Evolutionary conservation across 2,797 vertebrate species (phyloP), one percentile per base, ranked within the genome.

Genomic region (Myioborus miniatus): DNA sequence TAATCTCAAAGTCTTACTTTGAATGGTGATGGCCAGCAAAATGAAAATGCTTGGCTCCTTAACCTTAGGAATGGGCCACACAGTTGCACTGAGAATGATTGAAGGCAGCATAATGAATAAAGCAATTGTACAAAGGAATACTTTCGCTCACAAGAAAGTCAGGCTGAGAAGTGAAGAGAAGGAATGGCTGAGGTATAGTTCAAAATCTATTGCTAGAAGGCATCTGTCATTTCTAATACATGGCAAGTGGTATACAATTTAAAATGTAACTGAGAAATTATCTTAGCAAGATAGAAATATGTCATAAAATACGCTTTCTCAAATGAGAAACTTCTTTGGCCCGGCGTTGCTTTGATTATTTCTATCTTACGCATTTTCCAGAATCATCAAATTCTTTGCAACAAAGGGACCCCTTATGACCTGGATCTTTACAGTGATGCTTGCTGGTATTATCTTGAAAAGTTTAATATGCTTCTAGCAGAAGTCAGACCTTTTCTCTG

Each of bases 361-460:
- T 88, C 72, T 58, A 26, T 80, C 88, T 85, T 85, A 39, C 15
- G 43, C 23, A 5, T 94, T 76, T 93, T 82, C 27, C 43, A 56
- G 46, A 59, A 72, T 67, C 52, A 47, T 63, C 65, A 68, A 56
- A 72, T 87, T 91, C 43, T 80, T 79, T 76, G 52, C 70, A 24
- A 15, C 70, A 50, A 64, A 24, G 47, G 18, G 84, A 29, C 21
- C 56, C 26, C 56, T 56, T 20, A 8, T 89, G 92, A 93, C 88
- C 93, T 80, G 46, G n/a, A 87, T 80, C 77, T 93, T 96, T 93
- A 71, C 37, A 34, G 43, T 68, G 78, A 85, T 50, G 53, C 67
- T 90, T 89, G 68, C 49, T 93, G 83, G 36, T 87, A 82, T 94
- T 96, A 71, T 85, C 93, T 85, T 96, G 90, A 93, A 92, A 92